These are phyloP conservation scores for Rattus rattus DNA, from an alignment of 2,113 vertebrate genomes.

Conservation along the genomic window DNA sequence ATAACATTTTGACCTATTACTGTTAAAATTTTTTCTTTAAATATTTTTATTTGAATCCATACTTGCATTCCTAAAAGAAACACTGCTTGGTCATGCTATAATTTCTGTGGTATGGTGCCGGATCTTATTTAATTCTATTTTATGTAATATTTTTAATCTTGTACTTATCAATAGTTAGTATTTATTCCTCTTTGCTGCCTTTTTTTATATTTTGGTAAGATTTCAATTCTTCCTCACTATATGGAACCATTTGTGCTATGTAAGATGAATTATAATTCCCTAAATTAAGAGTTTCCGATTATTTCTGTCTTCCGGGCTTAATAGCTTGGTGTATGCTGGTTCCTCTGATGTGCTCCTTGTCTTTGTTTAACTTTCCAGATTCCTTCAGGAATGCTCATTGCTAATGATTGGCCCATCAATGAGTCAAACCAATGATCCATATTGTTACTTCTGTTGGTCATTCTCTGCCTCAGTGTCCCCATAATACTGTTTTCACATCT, in stretches of 20 bases:
- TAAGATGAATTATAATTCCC: neutral
- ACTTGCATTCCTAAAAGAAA: slow-evolving; percentile 13
- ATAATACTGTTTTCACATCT: neutral
- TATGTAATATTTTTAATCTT: neutral
- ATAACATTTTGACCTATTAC: neutral
- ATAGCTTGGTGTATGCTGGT: neutral
- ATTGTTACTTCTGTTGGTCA: neutral
- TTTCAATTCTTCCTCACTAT: neutral
- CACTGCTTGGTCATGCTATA: neutral
- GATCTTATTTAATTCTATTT: neutral
- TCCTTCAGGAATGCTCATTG: neutral
- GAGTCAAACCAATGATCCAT: neutral
- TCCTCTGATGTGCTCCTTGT: neutral
- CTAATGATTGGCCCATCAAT: neutral
- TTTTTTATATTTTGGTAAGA: slow-evolving; percentile 13
- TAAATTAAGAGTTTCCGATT: neutral
- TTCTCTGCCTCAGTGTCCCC: neutral
- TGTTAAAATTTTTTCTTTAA: neutral
- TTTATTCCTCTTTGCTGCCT: neutral
- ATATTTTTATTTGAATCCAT: neutral
- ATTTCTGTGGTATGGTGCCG: neutral
- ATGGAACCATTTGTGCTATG: neutral
- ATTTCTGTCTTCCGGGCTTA: neutral
- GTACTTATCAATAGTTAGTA: neutral
- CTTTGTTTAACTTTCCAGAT: neutral